Evolutionary conservation across 2,888 invertebrate species (phyloP).

Genomic region (Dasypogon diadema): DNA sequence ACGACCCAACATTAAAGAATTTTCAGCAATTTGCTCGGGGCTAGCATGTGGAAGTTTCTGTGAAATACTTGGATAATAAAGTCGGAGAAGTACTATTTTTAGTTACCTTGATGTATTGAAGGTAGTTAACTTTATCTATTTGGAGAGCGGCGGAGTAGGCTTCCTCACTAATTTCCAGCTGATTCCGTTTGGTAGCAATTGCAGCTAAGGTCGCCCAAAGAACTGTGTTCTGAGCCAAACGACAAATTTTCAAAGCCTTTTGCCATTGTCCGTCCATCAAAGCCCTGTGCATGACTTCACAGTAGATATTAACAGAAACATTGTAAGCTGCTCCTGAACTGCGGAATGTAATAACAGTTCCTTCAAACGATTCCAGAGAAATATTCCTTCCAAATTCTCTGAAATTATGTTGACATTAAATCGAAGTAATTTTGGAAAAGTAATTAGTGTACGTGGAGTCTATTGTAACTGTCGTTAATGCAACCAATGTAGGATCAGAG

Average conservation of each 20-base stretch:
- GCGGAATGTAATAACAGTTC: constrained; percentile 85
- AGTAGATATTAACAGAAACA: constrained; percentile 65
- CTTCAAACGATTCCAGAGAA: constrained; percentile 82
- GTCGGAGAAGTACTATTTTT: too few relatives aligned
- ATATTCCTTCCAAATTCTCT: constrained; percentile 92
- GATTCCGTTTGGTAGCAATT: constrained; percentile 86
- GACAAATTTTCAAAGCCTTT: constrained; percentile 84
- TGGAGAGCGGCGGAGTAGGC: constrained; percentile 93
- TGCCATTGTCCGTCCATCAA: constrained; percentile 85
- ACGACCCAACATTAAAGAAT: constrained; percentile 66
- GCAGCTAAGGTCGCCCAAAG: constrained; percentile 96
- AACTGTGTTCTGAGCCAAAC: constrained; percentile 71
- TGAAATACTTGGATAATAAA: not conserved
- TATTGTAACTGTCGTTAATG: constrained; percentile 72
- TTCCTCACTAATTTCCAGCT: constrained; percentile 91
- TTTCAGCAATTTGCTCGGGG: constrained; percentile 68
- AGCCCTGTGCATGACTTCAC: constrained; percentile 74
- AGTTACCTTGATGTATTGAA: constrained; percentile 82
- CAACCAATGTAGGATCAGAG: constrained; percentile 78
- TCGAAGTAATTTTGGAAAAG: not conserved
- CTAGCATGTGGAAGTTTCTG: constrained; percentile 61
- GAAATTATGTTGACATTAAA: constrained; percentile 41
- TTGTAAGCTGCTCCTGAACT: constrained; percentile 87
- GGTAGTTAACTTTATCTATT: constrained; percentile 87
- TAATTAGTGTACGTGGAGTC: constrained; percentile 67